Conservation (phyloP, 2,113 vertebrate genomes). For the Spea multiplicata region DNA sequence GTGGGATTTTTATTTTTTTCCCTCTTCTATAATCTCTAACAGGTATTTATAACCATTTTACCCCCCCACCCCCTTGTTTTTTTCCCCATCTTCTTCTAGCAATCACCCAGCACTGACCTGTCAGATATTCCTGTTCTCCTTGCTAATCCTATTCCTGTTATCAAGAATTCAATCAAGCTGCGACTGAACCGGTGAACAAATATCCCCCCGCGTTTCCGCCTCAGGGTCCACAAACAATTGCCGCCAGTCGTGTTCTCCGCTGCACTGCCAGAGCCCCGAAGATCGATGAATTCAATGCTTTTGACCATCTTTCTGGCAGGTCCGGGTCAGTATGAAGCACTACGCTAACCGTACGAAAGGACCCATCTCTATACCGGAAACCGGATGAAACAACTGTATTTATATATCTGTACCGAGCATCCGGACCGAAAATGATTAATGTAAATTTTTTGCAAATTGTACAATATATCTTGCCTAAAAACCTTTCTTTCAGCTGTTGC, state of each 20-base stretch:
- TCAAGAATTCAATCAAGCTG: constrained; percentile 82
- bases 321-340: constrained; percentile 65
- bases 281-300: constrained; percentile 61
- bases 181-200: constrained; percentile 72
- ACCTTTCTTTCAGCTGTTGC: constrained; percentile 58
- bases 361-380: constrained; percentile 61
- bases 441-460: constrained; percentile 61
- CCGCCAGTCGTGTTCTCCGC: constrained; percentile 63
- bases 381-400: constrained; percentile 56
- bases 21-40: no score
- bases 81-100: constrained; percentile 60
- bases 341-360: constrained; percentile 56
- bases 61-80: constrained; percentile 6
- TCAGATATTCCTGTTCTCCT: constrained; percentile 69
- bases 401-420: constrained; percentile 63
- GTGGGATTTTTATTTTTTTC: no score
- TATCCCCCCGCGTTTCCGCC: constrained; percentile 52
- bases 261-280: constrained; percentile 52
- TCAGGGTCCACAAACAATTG: constrained; percentile 63
- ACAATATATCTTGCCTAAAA: constrained; percentile 65
- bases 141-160: constrained; percentile 71
- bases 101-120: constrained; percentile 65
- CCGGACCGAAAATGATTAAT: constrained; percentile 60
- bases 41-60: no score
- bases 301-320: constrained; percentile 60